Percentiles rank a stretch among this genome's conserved stretches.
These are phyloP conservation scores for Stenolophus ochropezus DNA, from an alignment of 2,888 invertebrate genomes.

Conservation along the genomic window DNA sequence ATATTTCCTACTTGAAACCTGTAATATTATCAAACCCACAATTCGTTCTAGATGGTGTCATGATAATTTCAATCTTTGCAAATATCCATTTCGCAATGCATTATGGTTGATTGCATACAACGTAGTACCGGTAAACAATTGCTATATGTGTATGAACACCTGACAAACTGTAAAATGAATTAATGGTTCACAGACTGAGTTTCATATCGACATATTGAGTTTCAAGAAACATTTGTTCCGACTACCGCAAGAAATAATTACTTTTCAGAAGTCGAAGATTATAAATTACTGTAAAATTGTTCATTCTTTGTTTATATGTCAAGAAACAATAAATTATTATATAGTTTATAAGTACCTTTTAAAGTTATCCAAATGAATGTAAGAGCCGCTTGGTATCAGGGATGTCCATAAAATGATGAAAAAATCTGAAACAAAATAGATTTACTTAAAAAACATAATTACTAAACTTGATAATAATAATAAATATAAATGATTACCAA, in stretches of 20 bases:
- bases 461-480: no score
- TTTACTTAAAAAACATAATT: no score
- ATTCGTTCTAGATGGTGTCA: conserved; percentile 31
- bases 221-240: background rate
- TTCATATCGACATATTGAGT: background rate
- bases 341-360: no score
- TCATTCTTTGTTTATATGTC: no score
- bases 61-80: conserved; percentile 31
- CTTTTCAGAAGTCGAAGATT: no score
- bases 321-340: no score
- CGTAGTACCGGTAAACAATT: conserved; percentile 30
- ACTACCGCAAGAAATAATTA: background rate
- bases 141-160: conserved; percentile 29
- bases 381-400: no score
- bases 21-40: background rate
- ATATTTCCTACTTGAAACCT: background rate
- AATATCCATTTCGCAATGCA: conserved; percentile 29
- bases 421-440: no score
- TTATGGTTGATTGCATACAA: conserved; percentile 31
- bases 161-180: conserved; percentile 31
- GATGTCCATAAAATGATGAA: no score
- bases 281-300: no score
- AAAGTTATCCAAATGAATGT: no score
- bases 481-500: no score
- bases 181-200: background rate